phyloP scores from a whole-genome alignment of 2,797 vertebrate species.

The Schizothorax lantsangensis region DNA sequence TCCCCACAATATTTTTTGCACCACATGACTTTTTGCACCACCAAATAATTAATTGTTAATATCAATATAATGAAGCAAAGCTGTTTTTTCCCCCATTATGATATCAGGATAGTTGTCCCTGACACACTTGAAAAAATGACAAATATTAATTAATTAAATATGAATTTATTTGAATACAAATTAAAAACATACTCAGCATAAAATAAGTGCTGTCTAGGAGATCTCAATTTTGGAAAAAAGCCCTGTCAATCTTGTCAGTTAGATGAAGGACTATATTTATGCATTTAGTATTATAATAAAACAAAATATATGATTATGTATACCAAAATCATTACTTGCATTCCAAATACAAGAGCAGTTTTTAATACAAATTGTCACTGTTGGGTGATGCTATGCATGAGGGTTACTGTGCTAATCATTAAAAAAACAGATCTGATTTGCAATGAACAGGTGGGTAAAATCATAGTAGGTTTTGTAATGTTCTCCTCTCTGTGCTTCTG shows the following conservation, averaged over 20 bases:
- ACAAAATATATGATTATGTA: background rate
- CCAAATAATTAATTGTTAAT: too few species aligned
- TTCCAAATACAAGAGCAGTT: background rate
- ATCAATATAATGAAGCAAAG: background rate
- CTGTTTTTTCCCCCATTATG: background rate
- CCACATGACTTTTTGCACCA: background rate
- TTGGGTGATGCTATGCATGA: background rate
- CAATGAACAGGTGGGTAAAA: slow-evolving; percentile 42
- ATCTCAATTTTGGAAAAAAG: background rate
- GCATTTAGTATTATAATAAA: background rate
- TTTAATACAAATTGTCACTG: background rate
- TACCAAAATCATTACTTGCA: background rate
- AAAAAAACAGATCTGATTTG: slow-evolving; percentile 13
- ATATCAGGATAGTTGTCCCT: background rate
- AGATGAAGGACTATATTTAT: background rate
- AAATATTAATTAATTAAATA: background rate
- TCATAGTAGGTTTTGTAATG: slow-evolving; percentile 27
- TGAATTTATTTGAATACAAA: background rate
- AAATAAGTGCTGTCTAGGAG: background rate
- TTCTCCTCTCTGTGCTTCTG: slow-evolving; percentile 30
- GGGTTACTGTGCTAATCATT: slow-evolving; percentile 5
- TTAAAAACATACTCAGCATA: background rate
- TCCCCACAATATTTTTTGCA: background rate
- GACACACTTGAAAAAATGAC: background rate
- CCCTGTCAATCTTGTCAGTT: background rate